Evolutionary conservation across 2,797 vertebrate genomes (phyloP).

Genomic region (Phalanger gymnotis): DNA sequence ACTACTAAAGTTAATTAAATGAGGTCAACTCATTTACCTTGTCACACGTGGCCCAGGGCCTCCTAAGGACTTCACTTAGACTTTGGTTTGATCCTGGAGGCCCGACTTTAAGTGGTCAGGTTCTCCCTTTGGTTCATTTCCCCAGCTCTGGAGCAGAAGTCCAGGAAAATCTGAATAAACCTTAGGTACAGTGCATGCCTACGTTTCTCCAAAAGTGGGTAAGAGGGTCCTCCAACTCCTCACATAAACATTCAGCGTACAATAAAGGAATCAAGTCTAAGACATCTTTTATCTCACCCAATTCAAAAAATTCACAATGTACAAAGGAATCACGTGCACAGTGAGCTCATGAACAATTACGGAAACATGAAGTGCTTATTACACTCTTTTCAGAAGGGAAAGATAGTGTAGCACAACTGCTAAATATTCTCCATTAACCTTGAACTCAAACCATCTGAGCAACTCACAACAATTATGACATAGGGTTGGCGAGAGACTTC

Average conservation of each 20-base stretch:
- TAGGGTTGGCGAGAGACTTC: not conserved
- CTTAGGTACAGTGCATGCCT: not conserved
- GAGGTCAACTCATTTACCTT: not conserved
- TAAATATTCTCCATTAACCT: not conserved
- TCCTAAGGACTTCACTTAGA: not conserved
- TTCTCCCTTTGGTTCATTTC: not conserved
- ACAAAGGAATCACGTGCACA: not conserved
- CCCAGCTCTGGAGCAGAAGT: not conserved
- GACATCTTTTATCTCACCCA: not conserved
- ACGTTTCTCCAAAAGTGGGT: not conserved
- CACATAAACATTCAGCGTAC: not conserved
- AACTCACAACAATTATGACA: not conserved
- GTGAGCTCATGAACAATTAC: not conserved
- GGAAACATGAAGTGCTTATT: not conserved
- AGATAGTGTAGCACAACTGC: not conserved
- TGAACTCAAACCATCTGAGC: not conserved
- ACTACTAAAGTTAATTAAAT: not conserved
- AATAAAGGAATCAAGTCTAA: not conserved
- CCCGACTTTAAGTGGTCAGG: not conserved
- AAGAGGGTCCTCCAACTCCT: not conserved
- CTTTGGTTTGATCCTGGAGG: not conserved
- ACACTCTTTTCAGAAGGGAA: not conserved
- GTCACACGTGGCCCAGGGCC: not conserved
- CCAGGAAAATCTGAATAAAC: not conserved
- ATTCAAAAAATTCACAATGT: not conserved